A percentile compares a stretch with the other conserved stretches of the same genome.
Conservation (phyloP, 2,888 invertebrate species). For the Oligia latruncula region DNA sequence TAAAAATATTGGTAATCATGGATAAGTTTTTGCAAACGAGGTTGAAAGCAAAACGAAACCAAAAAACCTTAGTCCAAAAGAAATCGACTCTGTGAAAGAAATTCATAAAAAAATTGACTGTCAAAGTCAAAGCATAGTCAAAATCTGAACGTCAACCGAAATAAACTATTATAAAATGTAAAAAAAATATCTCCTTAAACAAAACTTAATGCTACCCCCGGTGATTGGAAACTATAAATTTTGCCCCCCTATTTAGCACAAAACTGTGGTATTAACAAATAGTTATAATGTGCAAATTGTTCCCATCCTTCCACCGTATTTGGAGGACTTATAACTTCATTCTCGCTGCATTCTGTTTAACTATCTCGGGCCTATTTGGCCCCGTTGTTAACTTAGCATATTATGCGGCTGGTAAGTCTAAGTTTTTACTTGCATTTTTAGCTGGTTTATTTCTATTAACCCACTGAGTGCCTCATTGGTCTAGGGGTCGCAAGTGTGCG, state of each 20-base stretch:
- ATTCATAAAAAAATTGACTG: background rate
- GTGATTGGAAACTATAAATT: background rate
- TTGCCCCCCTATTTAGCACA: background rate
- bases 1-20: too few relatives aligned
- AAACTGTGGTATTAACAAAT: too few relatives aligned
- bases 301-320: background rate
- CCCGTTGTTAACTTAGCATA: conserved; percentile 10
- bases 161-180: background rate
- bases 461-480: too few relatives aligned
- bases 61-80: background rate
- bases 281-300: conserved; percentile 2
- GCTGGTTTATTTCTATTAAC: too few relatives aligned
- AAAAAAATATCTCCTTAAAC: background rate
- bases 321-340: conserved; percentile 22
- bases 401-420: conserved; percentile 16
- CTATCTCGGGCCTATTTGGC: background rate
- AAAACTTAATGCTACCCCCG: background rate
- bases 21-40: background rate
- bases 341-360: background rate
- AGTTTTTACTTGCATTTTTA: background rate
- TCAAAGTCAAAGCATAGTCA: background rate
- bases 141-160: background rate
- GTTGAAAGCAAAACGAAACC: background rate
- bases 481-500: too few relatives aligned
- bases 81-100: background rate